Evolutionary conservation across 2,113 vertebrate genomes (phyloP).

Genomic region (Cyrtonyx montezumae): DNA sequence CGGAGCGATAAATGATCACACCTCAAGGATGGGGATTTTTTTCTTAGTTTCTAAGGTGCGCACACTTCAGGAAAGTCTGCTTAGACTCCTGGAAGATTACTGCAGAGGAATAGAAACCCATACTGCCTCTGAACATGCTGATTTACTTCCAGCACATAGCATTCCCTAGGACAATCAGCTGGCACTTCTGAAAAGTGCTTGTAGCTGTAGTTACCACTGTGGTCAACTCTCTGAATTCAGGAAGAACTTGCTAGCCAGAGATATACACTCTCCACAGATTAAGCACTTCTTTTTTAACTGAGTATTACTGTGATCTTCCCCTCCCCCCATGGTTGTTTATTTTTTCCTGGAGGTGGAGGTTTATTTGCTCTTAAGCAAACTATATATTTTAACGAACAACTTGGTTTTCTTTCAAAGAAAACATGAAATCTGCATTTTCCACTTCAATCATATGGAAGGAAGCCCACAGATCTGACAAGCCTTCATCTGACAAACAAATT

Average conservation of each 20-base stretch:
- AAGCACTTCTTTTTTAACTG: not conserved
- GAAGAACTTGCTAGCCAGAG: not conserved
- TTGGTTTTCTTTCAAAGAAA: not conserved
- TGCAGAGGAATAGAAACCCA: not conserved
- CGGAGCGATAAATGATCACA: not conserved
- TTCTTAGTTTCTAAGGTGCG: not conserved
- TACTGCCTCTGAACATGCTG: not conserved
- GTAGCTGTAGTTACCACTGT: not conserved
- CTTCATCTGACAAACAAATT: slow-evolving; percentile 32
- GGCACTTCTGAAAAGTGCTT: not conserved
- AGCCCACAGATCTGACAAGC: slow-evolving; percentile 5
- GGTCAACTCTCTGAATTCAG: not conserved
- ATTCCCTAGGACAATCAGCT: not conserved
- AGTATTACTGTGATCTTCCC: not conserved
- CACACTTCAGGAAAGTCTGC: not conserved
- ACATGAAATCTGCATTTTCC: not conserved
- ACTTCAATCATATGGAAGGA: not conserved
- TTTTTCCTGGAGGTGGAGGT: not conserved
- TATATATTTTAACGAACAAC: not conserved
- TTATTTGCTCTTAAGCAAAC: not conserved
- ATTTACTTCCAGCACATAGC: not conserved
- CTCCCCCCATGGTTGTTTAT: fast-evolving
- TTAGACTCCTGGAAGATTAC: not conserved
- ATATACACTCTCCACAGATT: not conserved
- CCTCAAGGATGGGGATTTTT: not conserved